Percentiles rank a stretch among this genome's conserved stretches.
phyloP scores from a whole-genome alignment of 92 coral and sea anemone species.

The Anthopleura xanthogrammica region DNA sequence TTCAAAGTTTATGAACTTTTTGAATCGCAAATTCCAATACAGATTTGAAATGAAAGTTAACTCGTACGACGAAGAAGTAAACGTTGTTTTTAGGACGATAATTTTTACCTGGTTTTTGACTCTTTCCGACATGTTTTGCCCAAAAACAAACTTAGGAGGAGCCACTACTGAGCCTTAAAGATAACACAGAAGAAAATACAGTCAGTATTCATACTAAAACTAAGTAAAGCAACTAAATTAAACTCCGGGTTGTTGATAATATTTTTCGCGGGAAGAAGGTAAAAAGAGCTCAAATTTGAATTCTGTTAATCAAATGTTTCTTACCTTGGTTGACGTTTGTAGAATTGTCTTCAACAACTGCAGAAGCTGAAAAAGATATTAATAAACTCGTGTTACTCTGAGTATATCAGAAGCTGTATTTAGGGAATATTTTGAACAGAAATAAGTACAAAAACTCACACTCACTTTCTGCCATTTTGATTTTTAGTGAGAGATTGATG shows the following conservation, averaged over 20 bases:
- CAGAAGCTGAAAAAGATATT: slow-evolving; percentile 25
- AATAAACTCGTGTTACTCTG: background rate
- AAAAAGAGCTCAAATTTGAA: slow-evolving; percentile 5
- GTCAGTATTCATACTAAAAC: background rate
- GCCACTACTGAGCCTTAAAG: slow-evolving; percentile 71
- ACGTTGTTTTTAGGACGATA: background rate
- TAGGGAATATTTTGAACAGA: background rate
- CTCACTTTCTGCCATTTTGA: slow-evolving; percentile 91
- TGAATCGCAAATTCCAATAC: background rate
- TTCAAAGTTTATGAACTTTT: background rate
- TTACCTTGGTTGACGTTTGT: slow-evolving; percentile 15
- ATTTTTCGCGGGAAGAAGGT: slow-evolving; percentile 6
- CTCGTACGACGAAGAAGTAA: background rate
- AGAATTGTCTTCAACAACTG: slow-evolving; percentile 16
- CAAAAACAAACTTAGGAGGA: slow-evolving; percentile 95
- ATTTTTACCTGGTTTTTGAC: slow-evolving; percentile 50
- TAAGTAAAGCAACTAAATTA: background rate
- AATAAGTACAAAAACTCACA: slow-evolving; percentile 9
- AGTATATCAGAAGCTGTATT: background rate
- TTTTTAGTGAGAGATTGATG: slow-evolving; percentile 1
- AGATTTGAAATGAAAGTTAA: background rate
- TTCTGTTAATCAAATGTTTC: background rate
- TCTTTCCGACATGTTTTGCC: slow-evolving; percentile 77
- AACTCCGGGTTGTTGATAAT: background rate
- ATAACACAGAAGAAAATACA: background rate